Conservation (phyloP, 1,140 invertebrate genomes). For the Cecropterus lyciades region DNA sequence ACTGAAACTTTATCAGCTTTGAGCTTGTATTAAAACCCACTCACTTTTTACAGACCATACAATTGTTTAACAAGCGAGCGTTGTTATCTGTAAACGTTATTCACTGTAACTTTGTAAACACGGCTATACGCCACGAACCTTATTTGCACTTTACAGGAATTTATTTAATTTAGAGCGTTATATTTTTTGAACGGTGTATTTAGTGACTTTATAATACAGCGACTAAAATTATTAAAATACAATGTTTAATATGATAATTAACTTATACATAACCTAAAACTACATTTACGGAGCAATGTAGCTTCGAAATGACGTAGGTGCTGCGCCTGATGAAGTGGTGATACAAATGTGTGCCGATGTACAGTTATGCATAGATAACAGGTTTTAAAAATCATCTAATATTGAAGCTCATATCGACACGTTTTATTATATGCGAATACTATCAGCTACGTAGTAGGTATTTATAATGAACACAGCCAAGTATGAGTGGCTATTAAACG, state of each 20-base stretch:
- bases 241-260: not conserved
- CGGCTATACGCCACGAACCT: not conserved
- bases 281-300: conserved; percentile 5
- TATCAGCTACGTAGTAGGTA: too few relatives aligned
- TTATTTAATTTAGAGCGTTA: not conserved
- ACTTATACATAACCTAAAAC: conserved; percentile 38
- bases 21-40: conserved; percentile 35
- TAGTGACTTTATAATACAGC: not conserved
- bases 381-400: conserved; percentile 12
- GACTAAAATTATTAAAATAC: not conserved
- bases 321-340: conserved; percentile 24
- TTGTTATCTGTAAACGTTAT: conserved; percentile 4
- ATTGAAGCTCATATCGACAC: not conserved
- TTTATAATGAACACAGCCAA: too few relatives aligned
- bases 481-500: too few relatives aligned
- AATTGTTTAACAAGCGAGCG: conserved; percentile 6
- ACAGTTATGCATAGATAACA: conserved; percentile 31
- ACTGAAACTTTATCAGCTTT: conserved; percentile 45
- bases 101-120: not conserved
- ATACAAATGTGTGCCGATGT: conserved; percentile 23
- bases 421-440: too few relatives aligned
- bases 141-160: not conserved
- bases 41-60: conserved; percentile 4
- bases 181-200: not conserved
- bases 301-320: conserved; percentile 19